These are phyloP conservation scores for Chelonus formosanus DNA, from an alignment of 2,888 invertebrate genomes.

Conservation along the genomic window DNA sequence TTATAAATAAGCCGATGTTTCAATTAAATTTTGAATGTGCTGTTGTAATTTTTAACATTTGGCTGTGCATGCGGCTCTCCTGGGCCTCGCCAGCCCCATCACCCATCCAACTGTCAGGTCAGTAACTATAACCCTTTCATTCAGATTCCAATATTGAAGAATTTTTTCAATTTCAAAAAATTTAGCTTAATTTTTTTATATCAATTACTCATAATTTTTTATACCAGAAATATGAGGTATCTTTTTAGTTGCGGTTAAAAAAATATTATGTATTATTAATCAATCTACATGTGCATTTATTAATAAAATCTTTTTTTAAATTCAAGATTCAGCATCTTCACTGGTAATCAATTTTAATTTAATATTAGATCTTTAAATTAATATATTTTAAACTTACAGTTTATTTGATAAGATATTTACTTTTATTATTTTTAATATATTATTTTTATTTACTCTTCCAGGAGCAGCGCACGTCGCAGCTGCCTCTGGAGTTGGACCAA, in stretches of 20 bases:
- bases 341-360: no score
- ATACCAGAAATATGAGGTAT: no score
- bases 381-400: constrained; percentile 14
- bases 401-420: not conserved
- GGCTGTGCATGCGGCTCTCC: constrained; percentile 72
- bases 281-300: no score
- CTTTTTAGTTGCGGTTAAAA: no score
- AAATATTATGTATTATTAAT: no score
- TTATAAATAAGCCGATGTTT: not conserved
- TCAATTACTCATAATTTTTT: not conserved
- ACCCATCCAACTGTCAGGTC: constrained; percentile 67
- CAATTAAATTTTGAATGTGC: constrained; percentile 44
- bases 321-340: no score
- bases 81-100: constrained; percentile 67
- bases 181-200: not conserved
- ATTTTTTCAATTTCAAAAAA: no score
- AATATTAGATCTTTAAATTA: constrained; percentile 14
- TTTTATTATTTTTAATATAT: constrained; percentile 11
- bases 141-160: constrained; percentile 12
- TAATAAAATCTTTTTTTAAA: no score
- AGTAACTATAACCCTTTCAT: constrained; percentile 47
- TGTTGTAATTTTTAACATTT: constrained; percentile 61
- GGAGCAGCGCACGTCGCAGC: constrained; percentile 91
- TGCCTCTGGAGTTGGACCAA: constrained; percentile 85
- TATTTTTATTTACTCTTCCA: constrained; percentile 61